Evolutionary conservation across 2,888 invertebrate species (phyloP), one percentile per base, ranked within the genome.

Genomic region (Pinctada fucata): DNA sequence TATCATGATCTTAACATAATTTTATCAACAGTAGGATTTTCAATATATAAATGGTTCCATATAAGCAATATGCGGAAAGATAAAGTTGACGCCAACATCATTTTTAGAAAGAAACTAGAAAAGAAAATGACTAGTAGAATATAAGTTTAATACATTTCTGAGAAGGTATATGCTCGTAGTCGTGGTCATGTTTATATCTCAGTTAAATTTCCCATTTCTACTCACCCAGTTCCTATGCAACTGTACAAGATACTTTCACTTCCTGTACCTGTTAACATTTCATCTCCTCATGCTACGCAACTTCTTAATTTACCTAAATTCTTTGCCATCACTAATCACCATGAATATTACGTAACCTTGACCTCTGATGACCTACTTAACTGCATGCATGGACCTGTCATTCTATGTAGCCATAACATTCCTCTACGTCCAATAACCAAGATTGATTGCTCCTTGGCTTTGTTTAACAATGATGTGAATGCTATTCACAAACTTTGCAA

Each of bases 201-300:
- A 47, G 50, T 78, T 49, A 68, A 63, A 64, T 74, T 78, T 73
- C 78, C 81, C n/a, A 65, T 82, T 58, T 79, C 82, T 47, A 45
- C 78, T 16, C 80, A 74, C 71, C 10, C 66, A n/a, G 49, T 80
- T 16, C 79, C 82, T 8, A 52, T 84, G n/a, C 51, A 63, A 6
- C 3, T 80, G n/a, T 82, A 78, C 71, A 68, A 79, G 68, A 52
- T 82, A 49, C 16, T 78, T 47, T 76, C 82, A 4, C 13, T 80
- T 1, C 80, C 81, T 3, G 81, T 84, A 4, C 82, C 82, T 50
- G 48, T 82, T n/a, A 82, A 82, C 64, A 6, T 64, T 13, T 76
- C 79, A 31, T 82, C 84, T 13, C 16, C 48, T 8, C 81, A 81
- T 79, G 84, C 82, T n/a, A 79, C 82, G 16, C 81, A 84, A 31